Base-by-base conservation (phyloP, 2,888 invertebrate genomes). In the Eupithecia pulchellata region DNA sequence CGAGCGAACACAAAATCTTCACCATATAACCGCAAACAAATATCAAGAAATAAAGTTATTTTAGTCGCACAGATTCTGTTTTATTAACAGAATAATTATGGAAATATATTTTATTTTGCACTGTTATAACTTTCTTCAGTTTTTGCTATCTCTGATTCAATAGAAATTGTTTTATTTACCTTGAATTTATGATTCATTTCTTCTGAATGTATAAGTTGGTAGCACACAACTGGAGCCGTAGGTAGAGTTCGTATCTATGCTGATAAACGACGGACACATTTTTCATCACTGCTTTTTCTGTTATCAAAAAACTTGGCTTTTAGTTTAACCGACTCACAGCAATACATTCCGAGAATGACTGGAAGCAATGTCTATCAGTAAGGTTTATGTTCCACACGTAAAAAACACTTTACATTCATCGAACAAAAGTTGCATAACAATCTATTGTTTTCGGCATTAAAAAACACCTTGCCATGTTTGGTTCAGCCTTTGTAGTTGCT, bases 381-480 rank as follows among this genome's bases (percentile, higher is more conserved):
- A 78, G 62, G 72, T 77, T 78, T 77, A 77, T 74, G 78, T 30
- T 69, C 68, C 60, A 74, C 75, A 72, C 75, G 75, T 78, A 77
- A 78, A 78, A 78, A 78, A 78, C 73, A 78, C 77, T 78, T 77
- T 62, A 80, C 82, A 86, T 87, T 85, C 86, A 86, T 82, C 27
- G 62, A 86, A 91, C 92, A 92, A 91, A 89, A 85, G 86, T 90
- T 88, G 84, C 81, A 79, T 82, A 89, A 88, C 84, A 84, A 71
- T 64, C 68, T 92, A 91, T 93, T 88, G 80, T 86, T 83, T 76
- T 79, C 78, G 75, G 77, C 86, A 91, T 92, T 88, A 89, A 93
- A 94, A 93, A 93, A 91, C 92, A 93, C 93, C 93, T 93, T 86
- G 86, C 85, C 84, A 83, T 82, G 77, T 85, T 80, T 79, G 78